Evolutionary conservation across 2,113 vertebrate species (phyloP).

Genomic region (Athene cunicularia): DNA sequence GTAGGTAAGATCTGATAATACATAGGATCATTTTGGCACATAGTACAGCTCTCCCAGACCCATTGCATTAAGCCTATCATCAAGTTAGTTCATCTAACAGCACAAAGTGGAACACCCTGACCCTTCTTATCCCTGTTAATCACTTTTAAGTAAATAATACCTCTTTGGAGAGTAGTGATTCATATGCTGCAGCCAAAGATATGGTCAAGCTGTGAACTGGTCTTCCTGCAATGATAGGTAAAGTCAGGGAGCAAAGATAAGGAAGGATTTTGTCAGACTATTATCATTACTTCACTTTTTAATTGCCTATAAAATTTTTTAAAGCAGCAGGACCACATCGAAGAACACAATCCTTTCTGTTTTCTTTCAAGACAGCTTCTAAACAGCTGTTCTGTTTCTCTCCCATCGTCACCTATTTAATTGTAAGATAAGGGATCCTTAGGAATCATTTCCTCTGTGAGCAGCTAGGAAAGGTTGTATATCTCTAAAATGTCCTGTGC

Average conservation of each 20-base stretch:
- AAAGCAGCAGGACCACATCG: neutral
- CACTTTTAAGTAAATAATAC: constrained; percentile 66
- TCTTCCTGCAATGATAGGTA: constrained; percentile 47
- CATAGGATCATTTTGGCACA: constrained; percentile 41
- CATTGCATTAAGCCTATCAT: constrained; percentile 55
- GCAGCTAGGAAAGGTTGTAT: constrained; percentile 31
- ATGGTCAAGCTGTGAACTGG: constrained; percentile 16
- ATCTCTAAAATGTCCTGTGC: constrained; percentile 6
- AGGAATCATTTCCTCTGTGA: constrained; percentile 51
- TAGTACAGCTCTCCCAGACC: neutral
- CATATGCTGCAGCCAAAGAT: constrained; percentile 35
- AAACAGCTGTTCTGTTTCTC: constrained; percentile 60
- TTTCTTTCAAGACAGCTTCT: constrained; percentile 43
- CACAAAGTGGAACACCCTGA: constrained; percentile 54
- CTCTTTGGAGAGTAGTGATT: constrained; percentile 62
- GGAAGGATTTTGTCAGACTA: constrained; percentile 39
- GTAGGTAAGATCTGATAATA: constrained; percentile 66
- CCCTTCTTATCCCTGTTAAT: constrained; percentile 65
- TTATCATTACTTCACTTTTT: constrained; percentile 50
- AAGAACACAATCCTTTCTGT: neutral
- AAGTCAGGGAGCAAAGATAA: constrained; percentile 60
- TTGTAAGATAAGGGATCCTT: constrained; percentile 56
- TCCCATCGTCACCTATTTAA: constrained; percentile 61
- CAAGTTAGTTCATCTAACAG: constrained; percentile 55
- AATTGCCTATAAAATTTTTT: constrained; percentile 54